These are phyloP conservation scores for Sciurus carolinensis DNA, from an alignment of 2,797 vertebrate species.

Conservation along the genomic window DNA sequence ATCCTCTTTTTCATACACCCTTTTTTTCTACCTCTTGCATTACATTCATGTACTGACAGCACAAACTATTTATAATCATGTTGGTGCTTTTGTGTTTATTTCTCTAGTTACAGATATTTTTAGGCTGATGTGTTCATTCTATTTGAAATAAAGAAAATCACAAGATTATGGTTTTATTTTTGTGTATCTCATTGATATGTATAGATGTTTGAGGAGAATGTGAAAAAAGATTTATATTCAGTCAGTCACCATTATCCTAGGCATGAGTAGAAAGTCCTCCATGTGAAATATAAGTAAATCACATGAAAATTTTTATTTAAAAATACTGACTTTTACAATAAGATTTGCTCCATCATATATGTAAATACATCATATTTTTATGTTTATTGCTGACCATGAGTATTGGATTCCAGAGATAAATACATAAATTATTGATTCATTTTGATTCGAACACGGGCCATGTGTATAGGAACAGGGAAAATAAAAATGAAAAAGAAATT, in stretches of 20 bases:
- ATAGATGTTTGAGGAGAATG: not conserved
- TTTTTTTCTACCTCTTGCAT: not conserved
- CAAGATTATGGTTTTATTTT: not conserved
- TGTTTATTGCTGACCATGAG: not conserved
- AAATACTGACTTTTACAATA: not conserved
- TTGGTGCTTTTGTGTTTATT: not conserved
- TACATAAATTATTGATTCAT: constrained; percentile 1
- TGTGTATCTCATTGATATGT: not conserved
- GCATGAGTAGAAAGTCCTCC: not conserved
- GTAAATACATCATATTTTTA: not conserved
- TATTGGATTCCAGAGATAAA: not conserved
- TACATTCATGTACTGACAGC: not conserved
- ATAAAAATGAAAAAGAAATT: not conserved
- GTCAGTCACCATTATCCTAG: not conserved
- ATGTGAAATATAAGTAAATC: not conserved
- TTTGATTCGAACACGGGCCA: not conserved
- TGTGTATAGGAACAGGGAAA: not conserved
- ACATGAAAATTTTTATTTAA: not conserved
- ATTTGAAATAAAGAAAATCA: not conserved
- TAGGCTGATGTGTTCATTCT: not conserved
- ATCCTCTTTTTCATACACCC: not conserved
- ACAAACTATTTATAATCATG: not conserved
- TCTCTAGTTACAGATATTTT: not conserved
- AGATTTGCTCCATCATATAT: constrained; percentile 11
- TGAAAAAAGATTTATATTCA: not conserved